These are phyloP conservation scores for Trachelipus rathkii DNA, from an alignment of 1,140 invertebrate genomes.

Conservation along the genomic window DNA sequence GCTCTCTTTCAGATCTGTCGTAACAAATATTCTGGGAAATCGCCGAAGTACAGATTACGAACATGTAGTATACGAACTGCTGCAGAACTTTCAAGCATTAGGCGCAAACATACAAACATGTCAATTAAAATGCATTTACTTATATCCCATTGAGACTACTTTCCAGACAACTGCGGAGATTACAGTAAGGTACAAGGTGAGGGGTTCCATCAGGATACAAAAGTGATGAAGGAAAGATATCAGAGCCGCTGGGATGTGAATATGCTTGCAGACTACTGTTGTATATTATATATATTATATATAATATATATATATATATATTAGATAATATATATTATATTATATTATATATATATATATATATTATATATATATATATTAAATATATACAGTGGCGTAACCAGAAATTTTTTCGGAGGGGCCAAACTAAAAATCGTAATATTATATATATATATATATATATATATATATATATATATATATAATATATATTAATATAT, in stretches of 20 bases:
- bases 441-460: too few relatives aligned
- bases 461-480: too few relatives aligned
- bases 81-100: constrained; percentile 20
- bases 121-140: constrained; percentile 29
- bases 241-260: constrained; percentile 4
- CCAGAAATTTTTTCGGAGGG: too few relatives aligned
- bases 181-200: constrained; percentile 10
- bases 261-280: constrained; percentile 7
- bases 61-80: neutral
- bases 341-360: too few relatives aligned
- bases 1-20: neutral
- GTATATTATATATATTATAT: too few relatives aligned
- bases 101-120: constrained; percentile 32
- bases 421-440: too few relatives aligned
- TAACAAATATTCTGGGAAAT: constrained; percentile 22
- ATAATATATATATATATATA: too few relatives aligned
- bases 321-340: too few relatives aligned
- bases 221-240: constrained; percentile 7
- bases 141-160: constrained; percentile 23
- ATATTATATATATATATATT: too few relatives aligned
- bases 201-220: constrained; percentile 6
- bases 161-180: constrained; percentile 30
- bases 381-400: too few relatives aligned
- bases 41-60: constrained; percentile 6
- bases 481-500: too few relatives aligned